Evolutionary conservation across 1,140 invertebrate species (phyloP), one percentile per base, ranked within the genome.

Genomic region (Lepidurus packardi): DNA sequence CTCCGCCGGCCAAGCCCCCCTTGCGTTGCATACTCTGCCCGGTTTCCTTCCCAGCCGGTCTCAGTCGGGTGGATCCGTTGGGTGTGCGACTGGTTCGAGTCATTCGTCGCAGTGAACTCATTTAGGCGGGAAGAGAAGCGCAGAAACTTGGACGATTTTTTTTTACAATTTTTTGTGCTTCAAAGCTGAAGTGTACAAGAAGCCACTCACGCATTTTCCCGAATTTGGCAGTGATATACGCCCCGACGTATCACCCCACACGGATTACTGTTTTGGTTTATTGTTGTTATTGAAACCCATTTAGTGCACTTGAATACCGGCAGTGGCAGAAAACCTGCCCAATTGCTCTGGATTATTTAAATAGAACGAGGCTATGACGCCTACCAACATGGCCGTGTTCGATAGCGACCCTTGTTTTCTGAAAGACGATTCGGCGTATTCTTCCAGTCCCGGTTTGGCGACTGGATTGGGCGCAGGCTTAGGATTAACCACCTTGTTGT

Each of bases 381-480:
- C 53, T 16, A 21, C 53, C 13, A 65, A 65, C 21, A 65, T 65
- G 53, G 53, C 53, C 13, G 53, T 65, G 53, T 65, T 65, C 21
- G 53, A 65, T 65, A 65, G 53, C 10, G 53, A 65, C 53, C 53
- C 53, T 21, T 65, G 53, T 65, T 65, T 65, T 65, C 21, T 65
- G 53, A 65, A 65, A 65, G 53, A 65, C 53, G 53, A 65, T 65
- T 65, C 53, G 21, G 53, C 53, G 16, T 65, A 65, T 65, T 65
- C 53, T 21, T n/a, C 9, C 1, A 65, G 53, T 16, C 53, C 53
- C 53, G 53, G 53, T 16, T 65, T 65, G 21, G 53, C 53, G 16
- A 65, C 53, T 65, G 53, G 53, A n/a, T 65, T 65, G 13, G 53
- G 53, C 8, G 16, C 53, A 21, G 53, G 53, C 3, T 16, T 65